Evolutionary conservation across 1,140 invertebrate species (phyloP).

Genomic region (Platyura marginata): DNA sequence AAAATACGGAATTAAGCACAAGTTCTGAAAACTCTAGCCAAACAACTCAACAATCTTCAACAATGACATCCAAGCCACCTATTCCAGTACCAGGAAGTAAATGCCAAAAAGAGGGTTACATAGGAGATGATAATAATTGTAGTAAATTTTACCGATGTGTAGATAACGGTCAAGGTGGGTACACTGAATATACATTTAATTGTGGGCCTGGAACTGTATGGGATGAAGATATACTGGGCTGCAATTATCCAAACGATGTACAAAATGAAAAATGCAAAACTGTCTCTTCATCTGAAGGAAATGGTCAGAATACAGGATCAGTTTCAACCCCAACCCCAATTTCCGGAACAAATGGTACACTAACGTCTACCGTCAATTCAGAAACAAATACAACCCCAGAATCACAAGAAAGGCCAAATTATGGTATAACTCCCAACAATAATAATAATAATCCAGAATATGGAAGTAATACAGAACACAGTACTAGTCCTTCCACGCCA

Average conservation of each 20-base stretch:
- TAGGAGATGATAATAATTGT: conserved; percentile 41
- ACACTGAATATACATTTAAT: conserved; percentile 34
- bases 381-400: too few species aligned
- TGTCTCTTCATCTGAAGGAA: conserved; percentile 1
- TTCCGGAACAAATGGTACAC: too few species aligned
- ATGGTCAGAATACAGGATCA: neutral
- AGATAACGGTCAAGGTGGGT: conserved; percentile 35
- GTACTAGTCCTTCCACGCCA: too few species aligned
- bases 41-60: too few species aligned
- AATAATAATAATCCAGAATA: too few species aligned
- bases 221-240: conserved; percentile 27
- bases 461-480: too few species aligned
- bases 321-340: too few species aligned
- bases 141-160: conserved; percentile 56
- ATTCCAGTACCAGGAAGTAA: conserved; percentile 5
- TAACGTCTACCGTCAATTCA: too few species aligned
- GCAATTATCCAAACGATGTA: conserved; percentile 26
- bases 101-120: conserved; percentile 35
- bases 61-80: neutral
- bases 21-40: too few species aligned
- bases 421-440: too few species aligned
- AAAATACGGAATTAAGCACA: too few species aligned
- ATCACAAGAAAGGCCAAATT: too few species aligned
- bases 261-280: conserved; percentile 2
- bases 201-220: conserved; percentile 37